phyloP scores from a whole-genome alignment of 2,113 vertebrate genomes.

The Azemiops feae region DNA sequence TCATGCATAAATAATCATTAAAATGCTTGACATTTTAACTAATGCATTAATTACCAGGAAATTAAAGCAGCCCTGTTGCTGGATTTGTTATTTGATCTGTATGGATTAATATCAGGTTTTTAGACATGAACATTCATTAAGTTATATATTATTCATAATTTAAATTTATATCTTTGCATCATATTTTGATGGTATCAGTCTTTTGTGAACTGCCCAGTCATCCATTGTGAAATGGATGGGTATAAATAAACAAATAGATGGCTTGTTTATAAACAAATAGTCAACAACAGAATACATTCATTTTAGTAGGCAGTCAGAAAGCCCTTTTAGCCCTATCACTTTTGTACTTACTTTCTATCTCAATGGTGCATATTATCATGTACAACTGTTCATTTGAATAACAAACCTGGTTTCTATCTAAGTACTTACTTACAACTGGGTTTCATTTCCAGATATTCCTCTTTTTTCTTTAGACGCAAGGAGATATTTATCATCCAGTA shows the following conservation, averaged over 20 bases:
- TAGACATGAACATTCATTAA: neutral
- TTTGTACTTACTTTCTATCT: neutral
- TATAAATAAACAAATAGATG: conserved; percentile 10
- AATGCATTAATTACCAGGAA: neutral
- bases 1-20: neutral
- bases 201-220: neutral
- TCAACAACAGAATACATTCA: neutral
- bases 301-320: neutral
- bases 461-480: conserved; percentile 99
- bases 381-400: conserved; percentile 39
- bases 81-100: neutral
- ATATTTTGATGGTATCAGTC: neutral
- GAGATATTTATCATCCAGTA: conserved; percentile 99
- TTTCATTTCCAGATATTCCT: conserved; percentile 94
- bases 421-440: conserved; percentile 70
- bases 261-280: neutral
- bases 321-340: neutral
- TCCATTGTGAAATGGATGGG: neutral
- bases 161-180: neutral
- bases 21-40: neutral
- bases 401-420: conserved; percentile 43
- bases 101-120: neutral
- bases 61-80: neutral
- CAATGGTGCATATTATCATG: neutral
- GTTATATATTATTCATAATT: neutral